Conservation (phyloP, 1,140 invertebrate genomes). For the Bombus superbus region DNA sequence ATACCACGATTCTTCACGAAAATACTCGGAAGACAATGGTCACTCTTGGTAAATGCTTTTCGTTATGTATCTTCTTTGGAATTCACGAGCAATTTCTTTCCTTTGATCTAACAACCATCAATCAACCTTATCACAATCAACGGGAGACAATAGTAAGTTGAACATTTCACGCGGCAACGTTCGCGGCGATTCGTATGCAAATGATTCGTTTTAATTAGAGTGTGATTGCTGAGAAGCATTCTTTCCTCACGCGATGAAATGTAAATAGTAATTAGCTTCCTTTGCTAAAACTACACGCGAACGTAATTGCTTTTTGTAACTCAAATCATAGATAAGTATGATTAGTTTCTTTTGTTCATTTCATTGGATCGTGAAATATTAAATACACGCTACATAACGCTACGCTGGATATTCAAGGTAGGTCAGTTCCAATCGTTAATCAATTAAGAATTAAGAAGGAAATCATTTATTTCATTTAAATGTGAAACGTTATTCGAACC, state of each 20-base stretch:
- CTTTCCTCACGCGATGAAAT: background rate
- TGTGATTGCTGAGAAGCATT: background rate
- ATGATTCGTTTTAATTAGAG: background rate
- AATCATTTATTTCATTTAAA: too few relatives aligned
- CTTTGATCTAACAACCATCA: background rate
- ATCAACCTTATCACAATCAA: background rate
- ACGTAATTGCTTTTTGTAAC: background rate
- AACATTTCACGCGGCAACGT: background rate
- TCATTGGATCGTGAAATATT: too few relatives aligned
- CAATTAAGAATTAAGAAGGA: too few relatives aligned
- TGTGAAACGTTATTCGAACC: too few relatives aligned
- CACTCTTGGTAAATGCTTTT: conserved; percentile 1
- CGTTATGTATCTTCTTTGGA: background rate
- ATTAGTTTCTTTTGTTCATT: background rate
- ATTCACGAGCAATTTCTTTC: background rate
- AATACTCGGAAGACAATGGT: conserved; percentile 52
- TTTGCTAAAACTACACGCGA: background rate
- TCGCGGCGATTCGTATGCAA: background rate
- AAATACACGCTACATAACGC: too few relatives aligned
- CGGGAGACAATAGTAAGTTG: background rate
- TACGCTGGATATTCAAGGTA: too few relatives aligned
- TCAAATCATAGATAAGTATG: background rate
- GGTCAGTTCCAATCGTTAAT: too few relatives aligned
- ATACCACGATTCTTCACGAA: conserved; percentile 45
- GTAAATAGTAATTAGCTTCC: background rate